These are phyloP conservation scores for Aurelia aurita DNA, from an alignment of 30 jellyfish, hydroid and myxozoan species.

Conservation along the genomic window DNA sequence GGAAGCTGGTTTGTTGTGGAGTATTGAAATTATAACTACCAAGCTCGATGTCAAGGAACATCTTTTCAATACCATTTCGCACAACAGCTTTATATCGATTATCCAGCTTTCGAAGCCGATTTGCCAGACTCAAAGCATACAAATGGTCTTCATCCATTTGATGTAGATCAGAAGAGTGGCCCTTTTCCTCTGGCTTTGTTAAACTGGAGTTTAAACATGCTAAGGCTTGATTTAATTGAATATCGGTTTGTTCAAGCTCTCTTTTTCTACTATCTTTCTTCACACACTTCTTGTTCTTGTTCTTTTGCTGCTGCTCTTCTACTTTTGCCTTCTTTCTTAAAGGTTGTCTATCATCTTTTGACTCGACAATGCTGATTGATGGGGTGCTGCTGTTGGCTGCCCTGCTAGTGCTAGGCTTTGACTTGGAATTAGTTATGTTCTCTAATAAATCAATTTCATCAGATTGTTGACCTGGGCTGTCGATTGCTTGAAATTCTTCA, in stretches of 20 bases:
- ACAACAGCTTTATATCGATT: constrained; percentile 4
- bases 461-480: no score
- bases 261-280: constrained; percentile 1
- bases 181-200: background rate
- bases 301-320: no score
- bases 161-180: background rate
- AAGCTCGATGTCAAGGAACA: constrained; percentile 29
- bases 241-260: constrained; percentile 12
- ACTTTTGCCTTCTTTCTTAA: no score
- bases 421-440: no score
- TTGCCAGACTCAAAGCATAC: constrained; percentile 33
- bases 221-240: constrained; percentile 14
- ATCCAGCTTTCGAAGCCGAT: constrained; percentile 33
- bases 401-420: no score
- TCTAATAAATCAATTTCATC: no score
- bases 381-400: no score
- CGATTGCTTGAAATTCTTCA: no score
- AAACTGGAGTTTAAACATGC: constrained; percentile 12
- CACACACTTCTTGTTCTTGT: background rate
- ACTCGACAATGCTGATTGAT: no score
- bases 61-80: constrained; percentile 37
- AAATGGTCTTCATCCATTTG: constrained; percentile 11
- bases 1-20: constrained; percentile 41
- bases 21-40: constrained; percentile 5
- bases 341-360: no score